Conservation (phyloP, 1,140 invertebrate genomes). For the Cyrtorhinus lividipennis region DNA sequence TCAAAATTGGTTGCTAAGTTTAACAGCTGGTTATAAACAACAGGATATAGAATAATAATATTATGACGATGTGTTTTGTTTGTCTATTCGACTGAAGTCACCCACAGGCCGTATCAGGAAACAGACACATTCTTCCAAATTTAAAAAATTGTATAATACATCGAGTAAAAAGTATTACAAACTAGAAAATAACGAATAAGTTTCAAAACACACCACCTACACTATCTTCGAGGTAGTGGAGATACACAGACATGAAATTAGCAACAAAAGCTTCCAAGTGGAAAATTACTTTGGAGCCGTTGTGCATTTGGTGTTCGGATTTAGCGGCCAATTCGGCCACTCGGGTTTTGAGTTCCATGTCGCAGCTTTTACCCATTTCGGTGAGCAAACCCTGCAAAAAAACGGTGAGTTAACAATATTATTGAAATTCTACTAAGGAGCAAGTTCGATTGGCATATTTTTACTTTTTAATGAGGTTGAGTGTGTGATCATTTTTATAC, state of each 20-base stretch:
- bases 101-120: too few species aligned
- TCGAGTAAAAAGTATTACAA: too few species aligned
- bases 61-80: too few species aligned
- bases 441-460: neutral
- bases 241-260: constrained; percentile 90
- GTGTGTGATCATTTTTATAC: too few species aligned
- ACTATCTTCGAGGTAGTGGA: constrained; percentile 60
- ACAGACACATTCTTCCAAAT: too few species aligned
- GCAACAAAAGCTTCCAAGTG: constrained; percentile 95
- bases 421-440: neutral
- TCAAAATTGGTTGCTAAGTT: too few species aligned
- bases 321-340: constrained; percentile 69
- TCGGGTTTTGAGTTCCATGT: constrained; percentile 73
- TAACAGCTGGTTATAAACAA: too few species aligned
- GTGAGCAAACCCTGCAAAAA: constrained; percentile 49
- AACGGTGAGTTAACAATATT: neutral
- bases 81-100: too few species aligned
- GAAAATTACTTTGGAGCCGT: constrained; percentile 88
- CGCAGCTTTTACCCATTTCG: constrained; percentile 77
- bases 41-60: too few species aligned
- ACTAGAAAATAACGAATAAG: too few species aligned
- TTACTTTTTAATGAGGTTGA: too few species aligned
- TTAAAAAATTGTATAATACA: too few species aligned
- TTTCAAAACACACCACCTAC: constrained; percentile 31
- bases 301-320: constrained; percentile 79